A percentile compares a stretch with the other conserved stretches of the same genome.
Evolutionary conservation across 92 coral and sea anemone species (phyloP).

Genomic region (Palythoa heliodiscus): DNA sequence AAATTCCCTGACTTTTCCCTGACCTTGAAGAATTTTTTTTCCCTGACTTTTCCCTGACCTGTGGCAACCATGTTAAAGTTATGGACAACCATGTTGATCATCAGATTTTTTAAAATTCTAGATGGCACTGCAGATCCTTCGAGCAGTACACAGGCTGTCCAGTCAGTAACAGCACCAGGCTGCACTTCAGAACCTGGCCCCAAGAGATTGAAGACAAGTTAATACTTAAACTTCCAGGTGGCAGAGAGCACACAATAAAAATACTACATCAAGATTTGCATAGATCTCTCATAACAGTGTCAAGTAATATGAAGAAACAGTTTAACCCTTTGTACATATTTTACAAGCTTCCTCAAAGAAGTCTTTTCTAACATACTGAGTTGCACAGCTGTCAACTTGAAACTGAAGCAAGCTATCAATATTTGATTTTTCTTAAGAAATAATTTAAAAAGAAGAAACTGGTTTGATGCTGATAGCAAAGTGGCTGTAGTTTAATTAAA

Average conservation of each 20-base stretch:
- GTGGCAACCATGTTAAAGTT: too few relatives aligned
- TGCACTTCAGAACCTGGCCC: slow-evolving; percentile 30
- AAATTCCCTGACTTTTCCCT: too few relatives aligned
- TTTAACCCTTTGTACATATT: too few relatives aligned
- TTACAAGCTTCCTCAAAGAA: too few relatives aligned
- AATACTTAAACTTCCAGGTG: not conserved
- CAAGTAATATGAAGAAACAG: not conserved
- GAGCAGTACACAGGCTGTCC: slow-evolving; percentile 12
- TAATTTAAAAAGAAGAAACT: too few relatives aligned
- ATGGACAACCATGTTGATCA: not conserved
- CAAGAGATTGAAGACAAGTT: slow-evolving; percentile 43
- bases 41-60: too few relatives aligned
- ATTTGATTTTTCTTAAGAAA: too few relatives aligned
- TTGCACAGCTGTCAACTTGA: not conserved
- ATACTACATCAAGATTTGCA: not conserved
- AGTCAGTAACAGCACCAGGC: slow-evolving; percentile 20
- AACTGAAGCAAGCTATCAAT: not conserved
- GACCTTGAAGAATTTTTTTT: too few relatives aligned
- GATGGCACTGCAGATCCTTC: slow-evolving; percentile 32
- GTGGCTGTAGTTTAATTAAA: not conserved
- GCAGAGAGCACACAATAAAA: too few relatives aligned
- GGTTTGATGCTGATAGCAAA: too few relatives aligned
- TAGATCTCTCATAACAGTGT: not conserved
- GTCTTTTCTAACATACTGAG: too few relatives aligned
- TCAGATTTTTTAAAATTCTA: not conserved